phyloP scores from a whole-genome alignment of 2,888 invertebrate genomes.

The Melangyna quadrimaculata region DNA sequence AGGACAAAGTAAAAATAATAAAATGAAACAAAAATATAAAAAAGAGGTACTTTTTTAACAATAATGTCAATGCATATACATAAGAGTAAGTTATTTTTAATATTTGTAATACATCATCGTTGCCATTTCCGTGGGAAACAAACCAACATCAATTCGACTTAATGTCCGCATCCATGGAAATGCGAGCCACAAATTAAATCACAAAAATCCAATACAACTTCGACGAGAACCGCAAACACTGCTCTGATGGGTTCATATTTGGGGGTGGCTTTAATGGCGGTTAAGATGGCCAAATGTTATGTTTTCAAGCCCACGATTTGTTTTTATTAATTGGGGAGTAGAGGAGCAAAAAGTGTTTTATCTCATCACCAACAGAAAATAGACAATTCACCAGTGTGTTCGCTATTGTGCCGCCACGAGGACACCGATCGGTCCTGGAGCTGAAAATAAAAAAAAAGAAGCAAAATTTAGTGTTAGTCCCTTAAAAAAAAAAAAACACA shows the following conservation, averaged over 20 bases:
- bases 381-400: slow-evolving; percentile 88
- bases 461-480: slow-evolving; percentile 60
- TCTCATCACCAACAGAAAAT: slow-evolving; percentile 90
- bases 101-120: slow-evolving; percentile 43
- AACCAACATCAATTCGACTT: slow-evolving; percentile 56
- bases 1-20: slow-evolving; percentile 21
- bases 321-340: neutral
- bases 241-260: slow-evolving; percentile 37
- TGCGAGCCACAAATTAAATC: slow-evolving; percentile 49
- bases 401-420: slow-evolving; percentile 87
- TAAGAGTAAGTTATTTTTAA: slow-evolving; percentile 35
- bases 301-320: slow-evolving; percentile 35
- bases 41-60: slow-evolving; percentile 50
- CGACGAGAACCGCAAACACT: slow-evolving; percentile 62
- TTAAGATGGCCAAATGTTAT: slow-evolving; percentile 46
- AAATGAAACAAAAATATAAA: slow-evolving; percentile 49
- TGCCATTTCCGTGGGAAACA: slow-evolving; percentile 61
- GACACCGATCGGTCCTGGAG: slow-evolving; percentile 89
- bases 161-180: slow-evolving; percentile 43
- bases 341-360: slow-evolving; percentile 10
- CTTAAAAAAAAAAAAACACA: slow-evolving; percentile 30
- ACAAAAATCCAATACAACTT: slow-evolving; percentile 61
- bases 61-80: slow-evolving; percentile 35
- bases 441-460: slow-evolving; percentile 81
- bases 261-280: slow-evolving; percentile 54